These are phyloP conservation scores for Hiodon tergisus DNA, from an alignment of 2,113 vertebrate genomes.

Conservation along the genomic window DNA sequence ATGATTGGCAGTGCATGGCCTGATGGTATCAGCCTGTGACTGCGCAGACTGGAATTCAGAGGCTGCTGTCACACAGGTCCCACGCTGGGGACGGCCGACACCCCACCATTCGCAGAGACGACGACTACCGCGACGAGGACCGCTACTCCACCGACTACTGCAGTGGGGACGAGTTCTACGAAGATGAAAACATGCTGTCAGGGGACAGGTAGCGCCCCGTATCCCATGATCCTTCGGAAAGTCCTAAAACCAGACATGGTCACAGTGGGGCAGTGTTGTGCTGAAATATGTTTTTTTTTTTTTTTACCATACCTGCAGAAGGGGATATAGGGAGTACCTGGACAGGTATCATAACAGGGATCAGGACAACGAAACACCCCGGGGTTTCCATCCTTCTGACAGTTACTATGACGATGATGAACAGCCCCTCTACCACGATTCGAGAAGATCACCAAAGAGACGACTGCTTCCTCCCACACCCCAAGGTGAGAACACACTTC, in stretches of 20 bases:
- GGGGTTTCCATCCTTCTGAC: slow-evolving; percentile 68
- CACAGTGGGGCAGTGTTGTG: too few species aligned
- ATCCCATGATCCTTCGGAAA: too few species aligned
- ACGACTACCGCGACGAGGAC: slow-evolving; percentile 69
- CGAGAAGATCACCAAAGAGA: slow-evolving; percentile 74
- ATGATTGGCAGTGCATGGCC: not conserved
- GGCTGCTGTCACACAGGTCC: slow-evolving; percentile 57
- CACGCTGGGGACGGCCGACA: slow-evolving; percentile 68
- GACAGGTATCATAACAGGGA: slow-evolving; percentile 53
- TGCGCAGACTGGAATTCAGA: not conserved
- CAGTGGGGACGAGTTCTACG: slow-evolving; percentile 83
- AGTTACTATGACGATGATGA: slow-evolving; percentile 79
- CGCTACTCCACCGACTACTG: slow-evolving; percentile 73
- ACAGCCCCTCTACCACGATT: slow-evolving; percentile 64
- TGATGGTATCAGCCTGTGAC: too few species aligned
- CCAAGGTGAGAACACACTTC: slow-evolving; percentile 63
- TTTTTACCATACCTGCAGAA: slow-evolving; percentile 29
- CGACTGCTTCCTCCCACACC: slow-evolving; percentile 84
- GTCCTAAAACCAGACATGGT: too few species aligned
- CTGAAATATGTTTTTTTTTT: not conserved
- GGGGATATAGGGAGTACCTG: slow-evolving; percentile 49
- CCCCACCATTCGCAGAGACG: slow-evolving; percentile 73
- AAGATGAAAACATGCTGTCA: slow-evolving; percentile 75
- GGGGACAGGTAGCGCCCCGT: slow-evolving; percentile 65
- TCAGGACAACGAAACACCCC: slow-evolving; percentile 65